Conservation (phyloP, 2,797 vertebrate species). For the Liparis tanakae region DNA sequence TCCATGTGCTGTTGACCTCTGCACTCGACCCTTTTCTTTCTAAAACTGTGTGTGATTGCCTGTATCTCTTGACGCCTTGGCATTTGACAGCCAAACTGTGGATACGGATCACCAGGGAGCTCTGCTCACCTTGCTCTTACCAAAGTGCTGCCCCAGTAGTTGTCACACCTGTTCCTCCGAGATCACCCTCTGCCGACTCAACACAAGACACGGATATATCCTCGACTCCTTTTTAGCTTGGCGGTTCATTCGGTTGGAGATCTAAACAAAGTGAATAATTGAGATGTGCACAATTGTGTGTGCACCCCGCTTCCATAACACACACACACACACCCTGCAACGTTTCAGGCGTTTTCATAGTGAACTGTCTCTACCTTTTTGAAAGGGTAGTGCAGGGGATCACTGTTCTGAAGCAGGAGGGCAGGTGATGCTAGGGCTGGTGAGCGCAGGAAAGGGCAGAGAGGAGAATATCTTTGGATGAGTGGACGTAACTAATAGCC, state of each 20-base stretch:
- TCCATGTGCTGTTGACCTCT: constrained; percentile 71
- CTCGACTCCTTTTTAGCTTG: constrained; percentile 57
- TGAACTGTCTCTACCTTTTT: constrained; percentile 62
- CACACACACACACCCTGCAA: constrained; percentile 18
- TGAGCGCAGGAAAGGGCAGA: constrained; percentile 56
- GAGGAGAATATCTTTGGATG: constrained; percentile 65
- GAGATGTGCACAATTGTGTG: constrained; percentile 58
- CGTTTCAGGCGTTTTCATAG: constrained; percentile 58
- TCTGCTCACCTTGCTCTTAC: constrained; percentile 83
- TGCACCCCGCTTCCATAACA: constrained; percentile 34
- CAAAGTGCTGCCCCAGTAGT: constrained; percentile 84
- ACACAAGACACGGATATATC: constrained; percentile 62
- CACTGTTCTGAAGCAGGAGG: constrained; percentile 63
- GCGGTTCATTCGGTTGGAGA: constrained; percentile 62
- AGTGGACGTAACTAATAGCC: constrained; percentile 76
- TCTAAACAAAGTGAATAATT: constrained; percentile 58
- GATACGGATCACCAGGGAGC: constrained; percentile 76
- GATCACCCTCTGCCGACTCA: constrained; percentile 71
- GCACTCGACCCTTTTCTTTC: constrained; percentile 75
- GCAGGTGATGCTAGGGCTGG: constrained; percentile 61
- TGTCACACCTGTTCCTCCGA: constrained; percentile 69
- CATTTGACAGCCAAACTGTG: constrained; percentile 67
- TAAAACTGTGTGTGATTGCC: constrained; percentile 73
- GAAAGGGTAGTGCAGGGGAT: constrained; percentile 61
- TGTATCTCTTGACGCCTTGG: constrained; percentile 74